Evolutionary conservation across 2,888 invertebrate genomes (phyloP).

Genomic region (Yponomeuta cagnagella): DNA sequence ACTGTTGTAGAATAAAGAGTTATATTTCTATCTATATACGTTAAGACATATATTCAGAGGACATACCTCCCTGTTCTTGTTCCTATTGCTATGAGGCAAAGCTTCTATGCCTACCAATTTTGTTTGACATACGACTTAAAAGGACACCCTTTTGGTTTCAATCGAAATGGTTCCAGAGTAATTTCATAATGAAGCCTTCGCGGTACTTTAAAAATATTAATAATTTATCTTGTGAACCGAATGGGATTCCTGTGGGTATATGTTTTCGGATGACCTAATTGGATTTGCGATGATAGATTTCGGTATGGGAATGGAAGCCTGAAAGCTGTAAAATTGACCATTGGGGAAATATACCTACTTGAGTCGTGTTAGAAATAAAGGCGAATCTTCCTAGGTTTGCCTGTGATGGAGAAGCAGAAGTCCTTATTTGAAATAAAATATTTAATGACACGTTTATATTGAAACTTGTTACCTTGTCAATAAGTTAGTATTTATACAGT

Average conservation of each 20-base stretch:
- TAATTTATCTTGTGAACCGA: conserved; percentile 40
- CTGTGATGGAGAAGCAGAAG: too few relatives aligned
- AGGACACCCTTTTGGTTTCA: conserved; percentile 54
- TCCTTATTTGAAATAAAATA: too few relatives aligned
- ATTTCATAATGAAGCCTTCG: conserved; percentile 72
- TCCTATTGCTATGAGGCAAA: not conserved
- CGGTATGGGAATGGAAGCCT: not conserved
- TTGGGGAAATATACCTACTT: too few relatives aligned
- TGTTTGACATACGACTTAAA: conserved; percentile 34
- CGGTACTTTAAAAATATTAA: conserved; percentile 64
- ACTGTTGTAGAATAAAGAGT: too few relatives aligned
- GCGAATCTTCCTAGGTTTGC: too few relatives aligned
- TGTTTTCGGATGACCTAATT: conserved; percentile 25
- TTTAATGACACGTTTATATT: too few relatives aligned
- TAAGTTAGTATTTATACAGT: too few relatives aligned
- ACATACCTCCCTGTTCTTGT: not conserved
- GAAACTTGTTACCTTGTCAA: too few relatives aligned
- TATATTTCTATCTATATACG: too few relatives aligned
- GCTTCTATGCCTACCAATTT: not conserved
- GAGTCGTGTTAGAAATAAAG: too few relatives aligned
- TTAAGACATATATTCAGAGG: too few relatives aligned
- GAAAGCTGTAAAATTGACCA: not conserved
- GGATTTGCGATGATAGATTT: conserved; percentile 9
- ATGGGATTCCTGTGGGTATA: conserved; percentile 44
- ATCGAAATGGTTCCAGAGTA: conserved; percentile 62